Evolutionary conservation across 53 echinoderm and acorn worm genomes (phyloP), one percentile per base, ranked within the genome.

Genomic region (Mesocentrotus franciscanus): DNA sequence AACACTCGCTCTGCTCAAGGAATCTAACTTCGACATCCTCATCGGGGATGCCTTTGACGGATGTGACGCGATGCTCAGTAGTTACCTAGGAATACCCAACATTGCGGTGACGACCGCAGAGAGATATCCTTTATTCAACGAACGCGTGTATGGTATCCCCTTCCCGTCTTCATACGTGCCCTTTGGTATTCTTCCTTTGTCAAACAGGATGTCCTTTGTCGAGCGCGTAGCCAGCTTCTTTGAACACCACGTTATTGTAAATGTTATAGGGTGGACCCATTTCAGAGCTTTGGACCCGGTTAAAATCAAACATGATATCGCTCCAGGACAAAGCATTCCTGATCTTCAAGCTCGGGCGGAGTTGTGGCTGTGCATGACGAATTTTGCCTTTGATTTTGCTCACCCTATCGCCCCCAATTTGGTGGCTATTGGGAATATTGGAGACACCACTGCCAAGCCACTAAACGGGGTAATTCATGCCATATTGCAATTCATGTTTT

Each of bases 91-190:
- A 10, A 49, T 95, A 55, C 89, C 89, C 7, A 5, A 27, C 20
- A 70, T 95, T 49, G 95, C 90, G 8, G 71, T 95, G 49, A 95
- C 95, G 58, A 74, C 90, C 10, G 12, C 56, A 27, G 27, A 15
- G n/a, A 58, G 94, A 60, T 94, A 94, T 29, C 94, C 94, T 0
- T 11, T 94, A 0, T 94, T 94, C 64, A 59, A 94, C 64, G 95
- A 89, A 56, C 70, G 9, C 61, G 17, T 95, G 11, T 95, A 55
- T 27, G 90, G 90, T 8, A 72, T 95, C 9, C 95, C 95, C 12
- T 42, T 29, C 12, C 89, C 89, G 27, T 74, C 95, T 10, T 75
- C 95, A 10, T 95, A 95, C 24, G 71, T 95, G 8, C 70, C 89
- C 1, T 55, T 89, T 18, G 56, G 29, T 29, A 3, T 90, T 24